Base-by-base conservation (phyloP, 2,113 vertebrate genomes). In the Tenrec ecaudatus region DNA sequence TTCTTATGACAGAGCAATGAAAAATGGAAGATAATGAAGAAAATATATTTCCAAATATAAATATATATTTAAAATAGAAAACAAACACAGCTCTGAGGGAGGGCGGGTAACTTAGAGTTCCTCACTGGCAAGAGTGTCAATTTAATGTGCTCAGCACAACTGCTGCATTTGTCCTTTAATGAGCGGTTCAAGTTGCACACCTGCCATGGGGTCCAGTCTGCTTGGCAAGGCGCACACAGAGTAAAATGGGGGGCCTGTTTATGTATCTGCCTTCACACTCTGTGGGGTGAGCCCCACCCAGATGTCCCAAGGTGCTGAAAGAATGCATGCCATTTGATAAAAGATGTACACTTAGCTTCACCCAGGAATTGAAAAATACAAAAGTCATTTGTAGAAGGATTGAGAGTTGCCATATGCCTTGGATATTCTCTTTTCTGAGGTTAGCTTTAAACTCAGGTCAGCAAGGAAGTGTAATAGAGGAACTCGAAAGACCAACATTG, bases 401-500 rank as follows among this genome's bases (percentile, higher is more conserved):
- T 95, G 84, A 60, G 94, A 94, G 77, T 81, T 91, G 82, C 82
- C 82, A 14, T 64, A 75, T 10, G 40, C n/a, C 40, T 27, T 19
- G 89, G 79, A 94, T 85, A 36, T 43, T 86, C 75, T 92, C 38
- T 64, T 75, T 75, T 60, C 89, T 94, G 57, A 77, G 38, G 25
- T 31, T 79, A 85, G 62, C 91, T 96, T 95, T 79, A 96, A 94
- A 97, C 94, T 96, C 96, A 82, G 36, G 82, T 96, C 89, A 94
- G 94, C 95, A 97, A 91, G 69, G 9, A 47, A 47, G 68, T 93
- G 31, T 91, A 60, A 88, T 89, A 95, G 92, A 94, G 76, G 90
- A 95, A 95, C 92, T 96, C 95, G 96, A 96, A 94, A 97, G 93
- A 94, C 64, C 92, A 94, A 95, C 23, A 82, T 76, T 94, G 93